phyloP scores from a whole-genome alignment of 2,797 vertebrate species.

The Chiloscyllium punctatum region DNA sequence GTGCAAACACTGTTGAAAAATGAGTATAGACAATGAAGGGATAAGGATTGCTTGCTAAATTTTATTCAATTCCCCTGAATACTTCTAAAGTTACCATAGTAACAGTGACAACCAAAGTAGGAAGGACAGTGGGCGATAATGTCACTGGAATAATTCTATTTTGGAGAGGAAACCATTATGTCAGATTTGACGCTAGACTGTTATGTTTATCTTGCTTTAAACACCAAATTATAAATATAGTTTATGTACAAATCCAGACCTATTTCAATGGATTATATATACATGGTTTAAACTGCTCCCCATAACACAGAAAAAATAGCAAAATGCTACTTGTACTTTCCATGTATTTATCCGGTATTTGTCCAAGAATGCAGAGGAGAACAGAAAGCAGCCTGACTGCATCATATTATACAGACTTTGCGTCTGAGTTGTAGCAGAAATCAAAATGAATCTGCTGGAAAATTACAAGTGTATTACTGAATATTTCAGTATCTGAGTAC shows the following conservation, averaged over 20 bases:
- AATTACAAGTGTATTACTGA: neutral
- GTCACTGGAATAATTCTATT: neutral
- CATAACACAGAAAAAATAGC: neutral
- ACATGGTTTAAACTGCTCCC: neutral
- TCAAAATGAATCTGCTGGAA: neutral
- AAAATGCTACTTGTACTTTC: neutral
- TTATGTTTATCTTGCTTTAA: neutral
- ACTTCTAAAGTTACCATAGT: constrained; percentile 2
- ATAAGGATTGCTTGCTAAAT: neutral
- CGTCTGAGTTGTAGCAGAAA: neutral
- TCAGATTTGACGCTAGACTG: neutral
- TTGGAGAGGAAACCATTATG: neutral
- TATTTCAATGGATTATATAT: neutral
- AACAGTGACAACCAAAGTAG: neutral
- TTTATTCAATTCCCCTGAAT: neutral
- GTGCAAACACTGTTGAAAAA: neutral
- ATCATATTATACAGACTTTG: neutral
- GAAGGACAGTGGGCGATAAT: neutral
- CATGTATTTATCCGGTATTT: neutral
- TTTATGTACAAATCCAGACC: neutral
- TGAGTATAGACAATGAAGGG: neutral
- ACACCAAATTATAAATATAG: neutral
- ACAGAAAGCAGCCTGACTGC: neutral
- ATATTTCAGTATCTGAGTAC: neutral
- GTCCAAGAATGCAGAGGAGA: neutral